A percentile compares a stretch with the other conserved stretches of the same genome.
These are phyloP conservation scores for Drosophila nebulosa DNA, from an alignment of 1,140 invertebrate genomes.

Conservation along the genomic window DNA sequence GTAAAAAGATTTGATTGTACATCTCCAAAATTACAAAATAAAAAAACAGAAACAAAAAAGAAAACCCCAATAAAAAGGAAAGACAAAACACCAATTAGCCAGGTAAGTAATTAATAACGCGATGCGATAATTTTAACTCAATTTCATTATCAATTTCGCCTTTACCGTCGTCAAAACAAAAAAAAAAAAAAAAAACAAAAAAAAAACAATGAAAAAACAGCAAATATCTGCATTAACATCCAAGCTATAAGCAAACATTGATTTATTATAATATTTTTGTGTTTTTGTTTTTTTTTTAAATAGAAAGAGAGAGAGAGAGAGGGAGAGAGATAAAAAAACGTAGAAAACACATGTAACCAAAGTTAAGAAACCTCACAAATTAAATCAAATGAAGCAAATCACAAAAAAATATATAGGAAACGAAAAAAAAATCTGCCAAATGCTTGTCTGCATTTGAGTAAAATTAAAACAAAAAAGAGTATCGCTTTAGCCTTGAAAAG, in stretches of 20 bases:
- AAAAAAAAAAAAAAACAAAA: conserved; percentile 27
- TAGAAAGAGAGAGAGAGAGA: conserved; percentile 8
- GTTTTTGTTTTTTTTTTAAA: too few species aligned
- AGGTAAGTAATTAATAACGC: conserved; percentile 56
- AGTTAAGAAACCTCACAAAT: conserved; percentile 53
- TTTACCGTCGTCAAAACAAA: conserved; percentile 1
- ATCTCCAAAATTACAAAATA: too few species aligned
- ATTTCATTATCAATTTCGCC: conserved; percentile 3
- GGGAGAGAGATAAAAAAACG: not conserved
- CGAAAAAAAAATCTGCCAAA: conserved; percentile 51
- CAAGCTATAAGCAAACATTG: conserved; percentile 20
- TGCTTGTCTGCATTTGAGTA: conserved; percentile 42
- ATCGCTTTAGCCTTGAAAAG: conserved; percentile 59
- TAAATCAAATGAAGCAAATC: conserved; percentile 55
- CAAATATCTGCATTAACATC: not conserved
- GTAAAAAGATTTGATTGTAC: not conserved
- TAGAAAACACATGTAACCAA: conserved; percentile 24
- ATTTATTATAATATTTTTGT: conserved; percentile 60
- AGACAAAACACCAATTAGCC: conserved; percentile 1
- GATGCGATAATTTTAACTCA: conserved; percentile 25
- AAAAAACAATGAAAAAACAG: conserved; percentile 6
- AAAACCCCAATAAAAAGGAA: not conserved
- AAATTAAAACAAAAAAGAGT: conserved; percentile 29
- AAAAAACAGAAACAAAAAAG: conserved; percentile 14
- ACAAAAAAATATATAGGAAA: conserved; percentile 24